Evolutionary conservation across 1,140 invertebrate species (phyloP), one percentile per base, ranked within the genome.

Genomic region (Macrocentrus cingulum): DNA sequence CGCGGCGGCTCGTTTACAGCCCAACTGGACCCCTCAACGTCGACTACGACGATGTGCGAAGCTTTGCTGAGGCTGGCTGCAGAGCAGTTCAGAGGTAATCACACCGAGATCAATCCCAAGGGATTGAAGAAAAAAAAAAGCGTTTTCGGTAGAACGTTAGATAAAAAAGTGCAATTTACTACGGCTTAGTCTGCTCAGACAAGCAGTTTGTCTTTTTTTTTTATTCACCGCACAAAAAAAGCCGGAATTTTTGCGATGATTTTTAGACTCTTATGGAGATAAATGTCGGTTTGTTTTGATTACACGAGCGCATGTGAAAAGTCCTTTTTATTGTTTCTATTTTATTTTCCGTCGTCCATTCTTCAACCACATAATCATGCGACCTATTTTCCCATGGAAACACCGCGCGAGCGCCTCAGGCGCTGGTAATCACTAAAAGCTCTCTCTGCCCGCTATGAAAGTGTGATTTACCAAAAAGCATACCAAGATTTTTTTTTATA

Each of bases 21-120:
- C 88, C 91, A 0, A 92, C 89, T 36, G 90, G 90, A n/a, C 83
- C 85, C 13, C 79, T 93, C 7, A 86, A 90, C 53, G 80, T 84
- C 7, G 89, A 92, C 74, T 93, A 91, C 71, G 88, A 94, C 78
- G 92, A 95, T 76, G 88, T 92, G 2, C 75, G 87, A 52, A 80
- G 83, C 37, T 89, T 85, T 71, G 68, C 67, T 39, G 84, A 88
- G 64, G 86, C 87, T 52, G 86, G 85, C 8, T 72, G 71, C 16
- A 81, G 80, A 44, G 88, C 86, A 45, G 77, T 89, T 19, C 80
- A 83, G 65, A 82, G 84, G 86, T 87, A 76, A 71, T 62, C 22
- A 60, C 41, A 23, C 36, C 29, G 11, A 44, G 29, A 56, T 56
- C 34, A 48, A 52, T 44, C 23, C 15, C 46, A 11, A 16, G 46